A percentile compares a stretch with the other conserved stretches of the same genome.
Conservation (phyloP, 2,888 invertebrate genomes). For the Petrophora chlorosata region DNA sequence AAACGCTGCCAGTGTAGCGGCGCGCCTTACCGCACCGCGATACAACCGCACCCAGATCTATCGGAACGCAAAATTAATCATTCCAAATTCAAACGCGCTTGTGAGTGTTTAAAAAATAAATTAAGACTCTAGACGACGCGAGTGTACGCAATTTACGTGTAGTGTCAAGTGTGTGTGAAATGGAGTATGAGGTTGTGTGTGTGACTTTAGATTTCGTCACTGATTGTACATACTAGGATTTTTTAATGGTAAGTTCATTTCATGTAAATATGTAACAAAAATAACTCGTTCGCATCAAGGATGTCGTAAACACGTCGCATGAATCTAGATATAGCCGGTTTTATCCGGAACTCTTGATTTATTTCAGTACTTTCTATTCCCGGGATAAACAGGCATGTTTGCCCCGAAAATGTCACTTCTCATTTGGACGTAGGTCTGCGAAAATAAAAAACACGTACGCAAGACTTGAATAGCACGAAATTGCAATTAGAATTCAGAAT, state of each 20-base stretch:
- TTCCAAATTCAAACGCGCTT: conserved; percentile 40
- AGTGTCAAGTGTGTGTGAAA: conserved; percentile 44
- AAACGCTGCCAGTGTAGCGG: conserved; percentile 68
- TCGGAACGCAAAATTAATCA: conserved; percentile 38
- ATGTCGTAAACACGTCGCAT: no score
- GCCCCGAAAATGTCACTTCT: conserved; percentile 33
- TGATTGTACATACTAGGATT: conserved; percentile 51
- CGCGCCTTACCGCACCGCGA: conserved; percentile 64
- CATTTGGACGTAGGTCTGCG: conserved; percentile 22
- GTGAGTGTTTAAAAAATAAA: conserved; percentile 35
- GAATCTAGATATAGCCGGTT: no score
- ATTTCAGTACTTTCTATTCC: conserved; percentile 22
- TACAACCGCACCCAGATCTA: conserved; percentile 58
- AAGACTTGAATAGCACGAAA: conserved; percentile 1
- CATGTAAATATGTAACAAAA: not conserved
- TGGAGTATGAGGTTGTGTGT: conserved; percentile 58
- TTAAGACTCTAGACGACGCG: conserved; percentile 39
- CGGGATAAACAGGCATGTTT: conserved; percentile 16
- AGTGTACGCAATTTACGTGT: conserved; percentile 50
- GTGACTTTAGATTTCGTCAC: conserved; percentile 48
- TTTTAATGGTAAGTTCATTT: conserved; percentile 60
- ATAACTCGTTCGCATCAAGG: not conserved
- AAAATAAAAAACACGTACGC: conserved; percentile 15
- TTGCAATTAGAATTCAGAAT: conserved; percentile 11
- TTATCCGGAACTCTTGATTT: conserved; percentile 11